Base-by-base conservation (phyloP, 2,888 invertebrate species). In the Thecophora atra region DNA sequence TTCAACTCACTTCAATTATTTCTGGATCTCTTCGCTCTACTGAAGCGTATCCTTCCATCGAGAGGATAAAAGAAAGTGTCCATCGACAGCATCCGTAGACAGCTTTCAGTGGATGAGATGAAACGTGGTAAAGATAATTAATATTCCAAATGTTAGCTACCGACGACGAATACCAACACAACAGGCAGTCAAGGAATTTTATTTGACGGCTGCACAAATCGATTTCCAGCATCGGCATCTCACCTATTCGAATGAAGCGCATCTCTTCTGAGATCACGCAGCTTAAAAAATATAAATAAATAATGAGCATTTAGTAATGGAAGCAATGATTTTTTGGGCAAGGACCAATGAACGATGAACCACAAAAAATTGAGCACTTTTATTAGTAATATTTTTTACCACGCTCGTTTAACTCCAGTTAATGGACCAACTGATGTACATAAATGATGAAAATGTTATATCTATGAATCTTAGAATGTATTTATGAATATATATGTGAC, bases 261-360 rank as follows among this genome's bases (percentile, higher is more conserved):
- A 44, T 19, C 42, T 56, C 13, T 44, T 28, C 42, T 7, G 58
- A 68, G n/a, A 21, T 19, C 21, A 71, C 72, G 72, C 71, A 64
- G 60, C 21, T 28, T 26, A 24, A 68, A 11, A 21, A 58, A 52
- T n/a, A n/a, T n/a, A n/a, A n/a, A n/a, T n/a, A n/a, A n/a, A n/a
- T n/a, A n/a, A n/a, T n/a, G n/a, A n/a, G n/a, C n/a, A n/a, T n/a
- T n/a, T n/a, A n/a, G n/a, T n/a, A n/a, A n/a, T n/a, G n/a, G n/a
- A n/a, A n/a, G 19, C 56, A 6, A 56, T 19, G 56, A n/a, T 17
- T 24, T 21, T 19, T 19, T 37, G 42, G 17, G 24, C 15, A 44
- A 42, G 17, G 44, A n/a, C 26, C 47, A 15, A 47, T 51, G 64
- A 26, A 26, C 30, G 60, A 17, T 60, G 60, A 17, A 3, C 17